Base-by-base conservation (phyloP, 2,113 vertebrate species). In the Saccopteryx bilineata region DNA sequence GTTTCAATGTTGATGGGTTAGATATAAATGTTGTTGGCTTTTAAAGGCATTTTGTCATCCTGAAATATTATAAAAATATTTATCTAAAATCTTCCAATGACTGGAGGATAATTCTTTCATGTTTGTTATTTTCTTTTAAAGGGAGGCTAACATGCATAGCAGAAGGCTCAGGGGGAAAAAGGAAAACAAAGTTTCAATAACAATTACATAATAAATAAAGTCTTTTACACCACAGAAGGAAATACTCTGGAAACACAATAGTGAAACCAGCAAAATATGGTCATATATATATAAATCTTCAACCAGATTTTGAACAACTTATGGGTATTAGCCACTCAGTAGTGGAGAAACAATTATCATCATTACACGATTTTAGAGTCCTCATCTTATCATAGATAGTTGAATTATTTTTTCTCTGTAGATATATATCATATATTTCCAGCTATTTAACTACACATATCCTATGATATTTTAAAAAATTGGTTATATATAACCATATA, bases 121-220 rank as follows among this genome's bases (percentile, higher is more conserved):
- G 6, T 96, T 96, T 95, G 90, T 96, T 95, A 78, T 96, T 97
- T 96, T 95, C 26, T 90, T 94, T 95, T 85, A 80, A 87, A 97
- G 50, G 60, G 23, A 93, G 2, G 72, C 39, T 97, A 88, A 75
- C 65, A 96, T 61, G 91, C 21, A 50, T 3, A 95, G 33, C n/a
- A 87, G 50, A 94, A 39, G 28, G 0, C 15, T 71, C 18, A 66
- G 24, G 60, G 68, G 48, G 21, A 84, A 82, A 26, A 60, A 2
- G 9, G 39, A 39, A 71, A 19, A 58, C 7, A 17, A 26, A 0
- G 52, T 76, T 96, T 80, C 84, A 91, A 66, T 95, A 58, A 72
- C 18, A 94, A 52, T 66, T 92, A 87, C 74, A 58, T 91, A 96
- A 96, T 95, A 94, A 97, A 97, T 92, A 94, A 93, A 94, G 21